These are phyloP conservation scores for Yoshiicerus persimilis DNA, from an alignment of 1,140 invertebrate genomes.

Conservation along the genomic window DNA sequence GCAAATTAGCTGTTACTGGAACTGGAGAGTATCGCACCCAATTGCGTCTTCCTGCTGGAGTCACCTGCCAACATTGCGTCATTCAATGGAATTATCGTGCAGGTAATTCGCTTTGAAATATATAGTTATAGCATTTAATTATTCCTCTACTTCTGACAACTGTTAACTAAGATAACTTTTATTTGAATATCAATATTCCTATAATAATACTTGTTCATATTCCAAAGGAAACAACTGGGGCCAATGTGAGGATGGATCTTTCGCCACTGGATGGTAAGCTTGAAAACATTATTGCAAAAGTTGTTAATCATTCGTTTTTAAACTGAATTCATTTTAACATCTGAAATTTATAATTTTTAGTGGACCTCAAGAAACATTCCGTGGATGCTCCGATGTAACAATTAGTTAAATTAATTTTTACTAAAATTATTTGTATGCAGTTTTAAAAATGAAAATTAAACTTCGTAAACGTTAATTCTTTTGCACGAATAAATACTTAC, in stretches of 20 bases:
- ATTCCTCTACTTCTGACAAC: no score
- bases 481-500: no score
- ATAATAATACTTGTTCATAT: not conserved
- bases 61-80: conserved; percentile 49
- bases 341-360: not conserved
- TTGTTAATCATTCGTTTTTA: not conserved
- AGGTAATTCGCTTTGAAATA: not conserved
- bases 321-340: not conserved
- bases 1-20: not conserved
- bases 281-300: not conserved
- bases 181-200: not conserved
- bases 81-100: conserved; percentile 50
- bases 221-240: conserved; percentile 53
- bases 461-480: no score
- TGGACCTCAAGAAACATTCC: conserved; percentile 15
- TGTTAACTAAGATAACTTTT: not conserved
- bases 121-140: not conserved
- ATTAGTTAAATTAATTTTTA: not conserved
- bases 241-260: conserved; percentile 28
- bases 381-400: not conserved
- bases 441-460: no score
- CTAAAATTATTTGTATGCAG: no score
- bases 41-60: conserved; percentile 42
- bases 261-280: not conserved
- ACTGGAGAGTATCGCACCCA: conserved; percentile 24